Evolutionary conservation across 2,113 vertebrate species (phyloP).

Genomic region (Phrynosoma blainvillii): DNA sequence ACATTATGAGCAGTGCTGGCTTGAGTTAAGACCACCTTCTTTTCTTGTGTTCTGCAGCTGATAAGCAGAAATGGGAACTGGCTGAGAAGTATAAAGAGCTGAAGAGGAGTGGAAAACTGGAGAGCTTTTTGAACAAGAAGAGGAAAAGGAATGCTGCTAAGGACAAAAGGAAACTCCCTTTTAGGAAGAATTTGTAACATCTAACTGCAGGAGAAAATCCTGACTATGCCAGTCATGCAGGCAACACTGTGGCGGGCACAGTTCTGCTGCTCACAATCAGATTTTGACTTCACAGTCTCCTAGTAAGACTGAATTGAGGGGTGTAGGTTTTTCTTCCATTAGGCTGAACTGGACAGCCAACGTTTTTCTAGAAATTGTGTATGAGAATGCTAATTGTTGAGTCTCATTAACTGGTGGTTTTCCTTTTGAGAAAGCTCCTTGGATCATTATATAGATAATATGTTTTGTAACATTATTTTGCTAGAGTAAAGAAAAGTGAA

Average conservation of each 20-base stretch:
- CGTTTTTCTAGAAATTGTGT: background rate
- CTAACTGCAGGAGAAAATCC: background rate
- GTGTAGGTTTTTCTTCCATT: background rate
- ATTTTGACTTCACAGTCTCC: background rate
- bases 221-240: background rate
- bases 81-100: slow-evolving; percentile 89
- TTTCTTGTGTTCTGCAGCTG: slow-evolving; percentile 74
- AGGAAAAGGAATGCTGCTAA: slow-evolving; percentile 92
- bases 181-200: slow-evolving; percentile 64
- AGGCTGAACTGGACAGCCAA: background rate
- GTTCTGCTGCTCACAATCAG: background rate
- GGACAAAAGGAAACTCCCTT: slow-evolving; percentile 87
- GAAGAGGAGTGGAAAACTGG: slow-evolving; percentile 91
- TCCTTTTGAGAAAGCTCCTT: background rate
- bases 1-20: background rate
- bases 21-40: slow-evolving; percentile 16
- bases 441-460: background rate
- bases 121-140: slow-evolving; percentile 92
- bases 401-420: background rate
- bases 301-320: background rate
- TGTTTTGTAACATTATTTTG: slow-evolving; percentile 1
- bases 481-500: background rate
- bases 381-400: background rate
- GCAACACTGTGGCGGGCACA: background rate
- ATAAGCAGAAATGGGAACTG: slow-evolving; percentile 86